A percentile compares a stretch with the other conserved stretches of the same genome.
Evolutionary conservation across 2,113 vertebrate genomes (phyloP).

Genomic region (Taurulus bubalis): DNA sequence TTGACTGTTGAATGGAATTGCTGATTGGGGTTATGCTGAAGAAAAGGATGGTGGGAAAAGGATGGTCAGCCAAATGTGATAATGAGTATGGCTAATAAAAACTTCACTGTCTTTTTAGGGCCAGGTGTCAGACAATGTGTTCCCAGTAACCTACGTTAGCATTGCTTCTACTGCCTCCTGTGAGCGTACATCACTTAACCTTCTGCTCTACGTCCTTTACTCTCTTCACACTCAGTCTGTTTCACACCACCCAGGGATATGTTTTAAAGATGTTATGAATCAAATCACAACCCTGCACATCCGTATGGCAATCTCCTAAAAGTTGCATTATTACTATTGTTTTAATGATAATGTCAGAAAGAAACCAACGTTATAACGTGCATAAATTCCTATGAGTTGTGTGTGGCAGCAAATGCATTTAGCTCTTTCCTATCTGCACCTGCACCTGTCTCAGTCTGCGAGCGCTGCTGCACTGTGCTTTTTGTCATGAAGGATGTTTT

Average conservation of each 20-base stretch:
- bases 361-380: neutral
- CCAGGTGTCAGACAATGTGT: neutral
- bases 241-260: neutral
- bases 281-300: slow-evolving; percentile 27
- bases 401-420: neutral
- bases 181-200: neutral
- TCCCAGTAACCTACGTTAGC: neutral
- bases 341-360: slow-evolving; percentile 15
- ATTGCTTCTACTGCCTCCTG: neutral
- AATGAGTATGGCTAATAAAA: neutral
- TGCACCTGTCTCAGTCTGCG: neutral
- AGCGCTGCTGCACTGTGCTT: neutral
- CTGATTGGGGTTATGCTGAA: too few relatives aligned
- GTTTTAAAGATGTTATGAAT: slow-evolving; percentile 35
- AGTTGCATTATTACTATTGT: slow-evolving; percentile 14
- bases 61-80: neutral
- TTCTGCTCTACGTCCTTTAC: neutral
- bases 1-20: neutral
- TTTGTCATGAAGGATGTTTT: slow-evolving; percentile 26
- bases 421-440: neutral
- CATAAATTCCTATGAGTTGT: neutral
- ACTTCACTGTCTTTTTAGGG: neutral
- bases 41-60: neutral
- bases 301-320: neutral
- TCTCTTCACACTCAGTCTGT: slow-evolving; percentile 23